A percentile compares a stretch with the other conserved stretches of the same genome.
Conservation (phyloP, 2,113 vertebrate genomes). For the Gopherus evgoodei region DNA sequence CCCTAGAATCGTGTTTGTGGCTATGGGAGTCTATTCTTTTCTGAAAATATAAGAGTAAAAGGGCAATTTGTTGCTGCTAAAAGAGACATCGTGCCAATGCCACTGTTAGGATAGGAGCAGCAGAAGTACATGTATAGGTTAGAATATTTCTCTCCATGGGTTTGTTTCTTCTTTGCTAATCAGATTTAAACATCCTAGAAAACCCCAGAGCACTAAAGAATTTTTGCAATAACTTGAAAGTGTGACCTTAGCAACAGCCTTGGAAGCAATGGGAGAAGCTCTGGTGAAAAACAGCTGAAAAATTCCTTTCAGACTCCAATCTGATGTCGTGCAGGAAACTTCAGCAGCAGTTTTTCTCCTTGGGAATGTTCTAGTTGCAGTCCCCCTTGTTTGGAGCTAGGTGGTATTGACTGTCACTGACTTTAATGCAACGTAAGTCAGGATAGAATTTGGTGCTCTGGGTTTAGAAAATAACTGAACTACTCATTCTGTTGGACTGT, state of each 20-base stretch:
- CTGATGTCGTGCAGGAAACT: neutral
- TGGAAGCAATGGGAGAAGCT: neutral
- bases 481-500: neutral
- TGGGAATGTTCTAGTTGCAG: neutral
- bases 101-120: neutral
- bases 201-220: neutral
- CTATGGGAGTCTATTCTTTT: no score
- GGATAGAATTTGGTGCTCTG: neutral
- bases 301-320: neutral
- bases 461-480: neutral
- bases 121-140: neutral
- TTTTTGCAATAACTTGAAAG: neutral
- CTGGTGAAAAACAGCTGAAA: neutral
- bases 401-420: neutral
- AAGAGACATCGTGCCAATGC: neutral
- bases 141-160: neutral
- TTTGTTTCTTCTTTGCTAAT: neutral
- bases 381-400: neutral
- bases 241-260: rapidly evolving
- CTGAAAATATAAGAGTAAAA: no score
- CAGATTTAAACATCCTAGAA: neutral
- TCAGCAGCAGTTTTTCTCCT: neutral
- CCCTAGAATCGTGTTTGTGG: no score
- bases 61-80: neutral
- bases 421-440: neutral